Evolutionary conservation across 2,113 vertebrate species (phyloP), one percentile per base, ranked within the genome.

Genomic region (Cryptotis parvus): DNA sequence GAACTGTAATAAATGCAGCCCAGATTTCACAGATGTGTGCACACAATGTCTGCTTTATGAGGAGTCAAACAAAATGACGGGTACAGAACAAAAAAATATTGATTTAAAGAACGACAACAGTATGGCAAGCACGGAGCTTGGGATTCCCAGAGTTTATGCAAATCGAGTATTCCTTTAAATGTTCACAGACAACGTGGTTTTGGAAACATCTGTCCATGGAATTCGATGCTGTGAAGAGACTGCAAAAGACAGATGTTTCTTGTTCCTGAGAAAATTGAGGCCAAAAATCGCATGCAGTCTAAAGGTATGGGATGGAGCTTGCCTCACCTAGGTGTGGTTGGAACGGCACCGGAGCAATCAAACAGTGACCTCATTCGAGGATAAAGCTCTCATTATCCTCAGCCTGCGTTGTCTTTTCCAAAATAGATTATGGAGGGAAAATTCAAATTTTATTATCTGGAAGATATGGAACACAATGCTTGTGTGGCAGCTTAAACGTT

Each of bases 11-110:
- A 98, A 98, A 98, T 97, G 95, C 97, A 97, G 96, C 96, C 97
- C 96, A 97, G 97, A 97, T 98, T 98, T 97, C 98, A 97, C 97
- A 98, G 97, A 98, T 98, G 98, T 97, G 97, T 97, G 95, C 95
- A 94, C 96, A 98, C 97, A 98, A 98, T 98, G 97, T 98, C 97
- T 98, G 97, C 97, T 98, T 98, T 98, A 98, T 98, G 97, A 97
- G 95, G 89, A 97, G 95, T 92, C 95, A 97, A 98, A 98, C 97
- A 97, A 97, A 98, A 97, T 96, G 96, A 98, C 96, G 97, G 94
- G 92, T 94, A 92, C 73, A 93, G 97, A 97, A 98, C 96, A 98
- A 97, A 98, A 94, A 98, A 98, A 98, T 96, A 97, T 98, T 98
- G 97, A 97, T 97, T 98, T 97, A 31, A 96, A 97, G 41, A 98